Conservation (phyloP, 2,113 vertebrate genomes). For the Chrysochloris asiatica region DNA sequence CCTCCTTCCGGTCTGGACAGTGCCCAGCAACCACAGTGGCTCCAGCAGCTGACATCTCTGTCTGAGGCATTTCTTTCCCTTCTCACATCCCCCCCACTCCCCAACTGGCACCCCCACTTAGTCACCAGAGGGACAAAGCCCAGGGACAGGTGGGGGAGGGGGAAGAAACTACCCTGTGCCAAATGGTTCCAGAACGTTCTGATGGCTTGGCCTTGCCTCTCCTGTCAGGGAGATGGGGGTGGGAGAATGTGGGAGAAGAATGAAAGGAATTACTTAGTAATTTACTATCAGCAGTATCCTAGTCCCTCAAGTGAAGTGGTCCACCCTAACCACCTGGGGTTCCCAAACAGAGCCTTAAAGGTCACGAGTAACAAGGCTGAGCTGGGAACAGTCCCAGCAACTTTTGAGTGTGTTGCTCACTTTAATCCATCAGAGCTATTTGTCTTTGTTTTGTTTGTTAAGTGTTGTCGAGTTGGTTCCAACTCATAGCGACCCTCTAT, state of each 20-base stretch:
- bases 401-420: neutral
- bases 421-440: neutral
- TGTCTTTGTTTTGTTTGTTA: too few relatives aligned
- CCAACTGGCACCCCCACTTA: neutral
- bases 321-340: neutral
- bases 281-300: neutral
- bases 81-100: neutral
- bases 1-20: constrained; percentile 44
- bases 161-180: neutral
- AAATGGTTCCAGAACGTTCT: neutral
- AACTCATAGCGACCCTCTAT: too few relatives aligned
- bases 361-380: neutral
- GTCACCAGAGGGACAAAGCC: neutral
- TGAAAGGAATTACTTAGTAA: neutral
- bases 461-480: too few relatives aligned
- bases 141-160: neutral
- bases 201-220: neutral
- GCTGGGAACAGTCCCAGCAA: neutral
- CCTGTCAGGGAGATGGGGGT: neutral
- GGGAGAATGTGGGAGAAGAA: neutral
- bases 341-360: neutral
- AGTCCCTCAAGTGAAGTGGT: too few relatives aligned
- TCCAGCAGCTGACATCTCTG: constrained; percentile 21
- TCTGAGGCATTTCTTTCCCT: constrained; percentile 31
- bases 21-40: neutral